These are phyloP conservation scores for Brachycybe producta DNA, from an alignment of 2,888 invertebrate genomes.

Conservation along the genomic window DNA sequence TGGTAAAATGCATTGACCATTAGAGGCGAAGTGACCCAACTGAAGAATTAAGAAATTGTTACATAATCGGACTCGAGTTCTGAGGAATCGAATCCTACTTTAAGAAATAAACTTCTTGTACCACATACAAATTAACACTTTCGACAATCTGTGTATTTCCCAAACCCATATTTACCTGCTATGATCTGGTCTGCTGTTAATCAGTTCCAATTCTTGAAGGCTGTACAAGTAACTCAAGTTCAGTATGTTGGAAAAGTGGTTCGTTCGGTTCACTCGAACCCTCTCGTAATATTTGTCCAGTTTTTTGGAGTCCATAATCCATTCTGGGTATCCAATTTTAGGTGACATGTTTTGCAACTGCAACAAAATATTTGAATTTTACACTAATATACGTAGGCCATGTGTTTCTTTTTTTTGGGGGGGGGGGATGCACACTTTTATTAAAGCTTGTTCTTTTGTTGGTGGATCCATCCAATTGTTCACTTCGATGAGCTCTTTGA, in stretches of 20 bases:
- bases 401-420: no score
- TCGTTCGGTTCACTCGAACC: not conserved
- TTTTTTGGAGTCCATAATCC: not conserved
- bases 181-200: not conserved
- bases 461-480: slow-evolving; percentile 6
- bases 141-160: no score
- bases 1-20: not conserved
- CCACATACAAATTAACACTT: no score
- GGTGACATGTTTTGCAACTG: not conserved
- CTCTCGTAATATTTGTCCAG: not conserved
- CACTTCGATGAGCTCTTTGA: not conserved
- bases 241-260: not conserved
- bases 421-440: no score
- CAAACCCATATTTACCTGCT: no score
- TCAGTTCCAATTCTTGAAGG: not conserved
- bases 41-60: no score
- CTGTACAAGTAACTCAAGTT: not conserved
- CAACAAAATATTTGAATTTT: not conserved
- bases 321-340: not conserved
- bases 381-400: no score
- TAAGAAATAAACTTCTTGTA: no score
- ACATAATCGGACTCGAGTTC: no score
- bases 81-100: no score
- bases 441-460: slow-evolving; percentile 1
- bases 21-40: not conserved